phyloP scores from a whole-genome alignment of 2,797 vertebrate genomes.

The Harpagifer antarcticus region DNA sequence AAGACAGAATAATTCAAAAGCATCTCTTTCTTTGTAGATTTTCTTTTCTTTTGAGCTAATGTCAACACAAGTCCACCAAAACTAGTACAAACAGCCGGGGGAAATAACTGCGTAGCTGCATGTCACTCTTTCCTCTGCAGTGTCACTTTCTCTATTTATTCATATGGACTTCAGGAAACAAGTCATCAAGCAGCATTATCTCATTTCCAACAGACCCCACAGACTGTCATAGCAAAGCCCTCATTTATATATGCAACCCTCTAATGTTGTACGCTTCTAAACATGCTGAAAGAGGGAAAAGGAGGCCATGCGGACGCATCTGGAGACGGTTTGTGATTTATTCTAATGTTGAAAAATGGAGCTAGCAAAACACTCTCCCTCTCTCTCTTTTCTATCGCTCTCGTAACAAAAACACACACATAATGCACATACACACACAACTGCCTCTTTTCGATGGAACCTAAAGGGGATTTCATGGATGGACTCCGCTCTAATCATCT shows the following conservation, averaged over 20 bases:
- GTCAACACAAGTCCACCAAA: conserved; percentile 53
- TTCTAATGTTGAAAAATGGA: conserved; percentile 71
- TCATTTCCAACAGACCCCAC: conserved; percentile 64
- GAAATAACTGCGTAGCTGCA: conserved; percentile 24
- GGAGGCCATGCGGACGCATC: conserved; percentile 54
- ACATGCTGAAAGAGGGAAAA: conserved; percentile 41
- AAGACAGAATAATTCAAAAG: conserved; percentile 50
- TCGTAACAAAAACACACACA: conserved; percentile 66
- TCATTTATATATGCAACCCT: conserved; percentile 58
- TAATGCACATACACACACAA: conserved; percentile 59
- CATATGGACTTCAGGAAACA: conserved; percentile 72
- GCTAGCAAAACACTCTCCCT: conserved; percentile 54
- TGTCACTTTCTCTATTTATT: conserved; percentile 68
- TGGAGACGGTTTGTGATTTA: conserved; percentile 71
- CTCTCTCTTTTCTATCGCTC: conserved; percentile 41
- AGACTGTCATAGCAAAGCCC: conserved; percentile 41
- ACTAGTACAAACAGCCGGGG: conserved; percentile 42
- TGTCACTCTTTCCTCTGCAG: conserved; percentile 34
- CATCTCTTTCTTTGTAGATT: conserved; percentile 61
- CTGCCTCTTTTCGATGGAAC: conserved; percentile 66
- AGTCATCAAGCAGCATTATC: conserved; percentile 75
- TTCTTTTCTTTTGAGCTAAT: conserved; percentile 42
- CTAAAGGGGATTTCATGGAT: conserved; percentile 83
- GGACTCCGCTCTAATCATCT: conserved; percentile 82
- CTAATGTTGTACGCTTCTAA: conserved; percentile 21